A percentile compares a stretch with the other conserved stretches of the same genome.
phyloP scores from a whole-genome alignment of 35 echinoderm and acorn worm species.

The Ophiothrix spiculata region DNA sequence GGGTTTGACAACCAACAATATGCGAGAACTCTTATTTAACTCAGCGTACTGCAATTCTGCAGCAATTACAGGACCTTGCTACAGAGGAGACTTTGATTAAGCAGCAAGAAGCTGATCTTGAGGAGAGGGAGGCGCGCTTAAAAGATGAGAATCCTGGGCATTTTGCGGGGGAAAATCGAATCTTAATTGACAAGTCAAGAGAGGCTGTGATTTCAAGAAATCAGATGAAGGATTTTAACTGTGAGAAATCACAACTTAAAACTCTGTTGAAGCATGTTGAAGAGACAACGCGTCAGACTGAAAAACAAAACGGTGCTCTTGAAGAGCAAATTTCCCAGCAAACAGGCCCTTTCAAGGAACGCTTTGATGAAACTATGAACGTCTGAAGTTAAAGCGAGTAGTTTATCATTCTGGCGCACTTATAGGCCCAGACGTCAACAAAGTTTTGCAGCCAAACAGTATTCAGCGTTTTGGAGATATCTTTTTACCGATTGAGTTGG shows the following conservation, averaged over 20 bases:
- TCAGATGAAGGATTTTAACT: neutral
- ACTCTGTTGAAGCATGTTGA: too few relatives aligned
- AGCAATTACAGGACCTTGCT: too few relatives aligned
- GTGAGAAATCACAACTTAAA: neutral
- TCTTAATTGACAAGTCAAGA: neutral
- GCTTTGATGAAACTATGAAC: neutral
- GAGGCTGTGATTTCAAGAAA: neutral
- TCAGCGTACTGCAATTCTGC: too few relatives aligned
- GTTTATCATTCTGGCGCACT: neutral
- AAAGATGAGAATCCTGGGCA: neutral
- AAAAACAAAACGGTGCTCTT: neutral
- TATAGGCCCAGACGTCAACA: neutral
- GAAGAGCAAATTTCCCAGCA: neutral
- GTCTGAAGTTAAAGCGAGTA: too few relatives aligned
- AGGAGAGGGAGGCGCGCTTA: neutral
- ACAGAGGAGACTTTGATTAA: neutral
- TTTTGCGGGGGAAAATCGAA: neutral
- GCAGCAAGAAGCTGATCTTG: neutral
- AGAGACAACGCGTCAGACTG: too few relatives aligned
- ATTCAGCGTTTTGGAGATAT: neutral
- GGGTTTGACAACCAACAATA: too few relatives aligned
- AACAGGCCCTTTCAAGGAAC: neutral
- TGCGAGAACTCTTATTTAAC: too few relatives aligned
- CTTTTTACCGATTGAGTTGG: neutral
- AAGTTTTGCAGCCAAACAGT: neutral